Conservation (phyloP, 2,888 invertebrate genomes). For the Spisula subtruncata region DNA sequence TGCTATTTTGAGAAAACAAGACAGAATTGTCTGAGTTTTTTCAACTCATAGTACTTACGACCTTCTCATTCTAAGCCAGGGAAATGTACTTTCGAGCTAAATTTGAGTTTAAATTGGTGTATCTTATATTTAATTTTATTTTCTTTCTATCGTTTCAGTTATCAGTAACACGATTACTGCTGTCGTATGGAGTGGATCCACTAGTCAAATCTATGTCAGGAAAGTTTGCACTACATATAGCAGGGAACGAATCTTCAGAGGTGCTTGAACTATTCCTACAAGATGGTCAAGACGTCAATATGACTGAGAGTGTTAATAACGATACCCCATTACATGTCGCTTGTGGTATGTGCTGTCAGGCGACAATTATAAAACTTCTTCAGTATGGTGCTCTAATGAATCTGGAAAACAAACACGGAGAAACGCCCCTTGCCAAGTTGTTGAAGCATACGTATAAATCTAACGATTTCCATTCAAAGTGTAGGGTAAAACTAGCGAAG, state of each 20-base stretch:
- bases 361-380: slow-evolving; percentile 69
- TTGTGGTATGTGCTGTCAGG: slow-evolving; percentile 67
- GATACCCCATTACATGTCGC: slow-evolving; percentile 79
- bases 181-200: slow-evolving; percentile 62
- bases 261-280: slow-evolving; percentile 66
- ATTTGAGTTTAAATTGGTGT: too few relatives aligned
- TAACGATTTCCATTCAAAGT: slow-evolving; percentile 74
- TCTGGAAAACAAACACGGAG: slow-evolving; percentile 67
- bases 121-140: neutral
- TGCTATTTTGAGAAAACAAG: too few relatives aligned
- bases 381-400: slow-evolving; percentile 75
- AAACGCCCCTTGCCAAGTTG: slow-evolving; percentile 76
- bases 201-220: slow-evolving; percentile 65
- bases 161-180: slow-evolving; percentile 34
- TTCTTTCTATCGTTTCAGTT: neutral
- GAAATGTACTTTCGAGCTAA: too few relatives aligned
- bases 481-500: slow-evolving; percentile 71
- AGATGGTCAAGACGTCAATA: slow-evolving; percentile 76
- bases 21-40: too few relatives aligned
- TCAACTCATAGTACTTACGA: too few relatives aligned
- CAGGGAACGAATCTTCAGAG: slow-evolving; percentile 67
- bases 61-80: too few relatives aligned
- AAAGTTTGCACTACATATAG: slow-evolving; percentile 74
- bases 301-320: slow-evolving; percentile 70
- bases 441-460: slow-evolving; percentile 69